Evolutionary conservation across 2,113 vertebrate genomes (phyloP).

Genomic region (Sturnus vulgaris): DNA sequence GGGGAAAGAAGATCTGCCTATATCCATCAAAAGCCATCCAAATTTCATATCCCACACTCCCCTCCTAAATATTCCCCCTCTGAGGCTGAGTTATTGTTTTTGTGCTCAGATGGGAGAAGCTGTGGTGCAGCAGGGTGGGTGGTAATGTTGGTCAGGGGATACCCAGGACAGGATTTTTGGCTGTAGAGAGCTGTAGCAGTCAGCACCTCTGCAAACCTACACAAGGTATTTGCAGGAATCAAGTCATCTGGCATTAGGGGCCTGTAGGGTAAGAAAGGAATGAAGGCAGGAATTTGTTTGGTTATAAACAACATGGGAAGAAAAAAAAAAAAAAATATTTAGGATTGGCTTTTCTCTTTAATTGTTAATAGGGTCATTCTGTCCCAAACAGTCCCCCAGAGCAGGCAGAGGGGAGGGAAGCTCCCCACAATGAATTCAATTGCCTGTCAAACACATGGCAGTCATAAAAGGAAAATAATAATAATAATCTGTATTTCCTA

Average conservation of each 20-base stretch:
- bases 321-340: not conserved
- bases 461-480: slow-evolving; percentile 53
- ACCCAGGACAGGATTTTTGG: not conserved
- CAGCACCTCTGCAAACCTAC: not conserved
- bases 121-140: not conserved
- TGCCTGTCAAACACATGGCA: slow-evolving; percentile 61
- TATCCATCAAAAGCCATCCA: not conserved
- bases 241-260: slow-evolving; percentile 7
- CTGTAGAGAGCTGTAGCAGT: not conserved
- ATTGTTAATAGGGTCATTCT: slow-evolving; percentile 42
- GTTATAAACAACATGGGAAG: slow-evolving; percentile 11
- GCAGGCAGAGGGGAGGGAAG: not conserved
- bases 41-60: not conserved
- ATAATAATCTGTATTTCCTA: slow-evolving; percentile 60
- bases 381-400: slow-evolving; percentile 8
- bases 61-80: not conserved
- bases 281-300: slow-evolving; percentile 12
- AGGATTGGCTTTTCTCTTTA: slow-evolving; percentile 23
- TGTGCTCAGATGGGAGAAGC: not conserved
- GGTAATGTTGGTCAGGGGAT: not conserved
- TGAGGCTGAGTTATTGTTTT: not conserved
- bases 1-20: not conserved
- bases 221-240: not conserved
- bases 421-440: slow-evolving; percentile 43
- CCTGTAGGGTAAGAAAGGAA: slow-evolving; percentile 10